Evolutionary conservation across 2,113 vertebrate species (phyloP), one percentile per base, ranked within the genome.

Genomic region (Epinephelus lanceolatus): DNA sequence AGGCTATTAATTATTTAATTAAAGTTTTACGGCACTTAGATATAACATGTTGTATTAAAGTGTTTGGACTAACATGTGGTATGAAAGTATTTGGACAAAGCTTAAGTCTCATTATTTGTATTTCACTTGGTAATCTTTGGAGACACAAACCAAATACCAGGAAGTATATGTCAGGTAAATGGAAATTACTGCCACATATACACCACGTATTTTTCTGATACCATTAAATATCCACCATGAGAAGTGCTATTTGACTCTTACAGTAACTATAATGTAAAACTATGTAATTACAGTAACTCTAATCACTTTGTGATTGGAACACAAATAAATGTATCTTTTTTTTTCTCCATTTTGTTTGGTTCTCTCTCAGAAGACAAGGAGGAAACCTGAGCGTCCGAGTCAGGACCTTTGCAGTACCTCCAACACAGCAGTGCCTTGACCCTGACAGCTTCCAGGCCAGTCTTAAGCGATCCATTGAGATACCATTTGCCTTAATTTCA

Each of bases 361-460:
- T 73, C 7, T 78, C 9, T 72, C 40, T 76, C 69, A 92, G 88
- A 85, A 69, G 71, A 87, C 25, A 87, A 91, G 30, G 76, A 92
- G 49, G 80, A 93, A 55, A 69, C 42, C 21, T 92, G 45, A 92
- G 45, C 33, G 14, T 47, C 17, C 0, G 4, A 25, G 1, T 53
- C 33, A 42, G 60, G 66, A 71, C n/a, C 4, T 19, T 11, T 4
- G 40, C 27, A 56, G 57, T n/a, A 53, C 17, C 57, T 80, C 60
- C 51, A 71, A 13, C 73, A 78, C 76, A 83, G 56, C 65, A 70
- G 88, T 93, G 89, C 91, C 88, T 92, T 88, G 33, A 65, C 56
- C 47, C 17, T 30, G 83, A 78, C 72, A 78, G 60, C 66, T 85
- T 13, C 6, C 88, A 80, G 83, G 60, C 71, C 81, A 52, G 65